Conservation (phyloP, 64 coral and sea anemone species). For the Pachyseris speciosa region DNA sequence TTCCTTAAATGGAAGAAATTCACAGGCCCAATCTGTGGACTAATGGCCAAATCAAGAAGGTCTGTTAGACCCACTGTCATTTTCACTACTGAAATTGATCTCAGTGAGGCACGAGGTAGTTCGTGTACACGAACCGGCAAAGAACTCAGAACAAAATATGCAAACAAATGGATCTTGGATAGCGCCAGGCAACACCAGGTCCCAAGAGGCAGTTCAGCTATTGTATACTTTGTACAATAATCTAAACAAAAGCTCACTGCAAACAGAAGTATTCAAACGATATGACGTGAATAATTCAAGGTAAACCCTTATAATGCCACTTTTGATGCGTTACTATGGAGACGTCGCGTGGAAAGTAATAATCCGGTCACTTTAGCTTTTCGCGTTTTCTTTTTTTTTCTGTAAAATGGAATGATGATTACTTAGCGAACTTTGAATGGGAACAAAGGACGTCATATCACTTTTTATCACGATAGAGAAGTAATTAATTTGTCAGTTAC, state of each 20-base stretch:
- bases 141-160: neutral
- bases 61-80: conserved; percentile 88
- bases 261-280: conserved; percentile 7
- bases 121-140: neutral
- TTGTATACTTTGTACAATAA: conserved; percentile 22
- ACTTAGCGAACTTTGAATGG: neutral
- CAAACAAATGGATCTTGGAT: conserved; percentile 17
- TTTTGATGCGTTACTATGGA: neutral
- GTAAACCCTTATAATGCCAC: conserved; percentile 15
- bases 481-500: neutral
- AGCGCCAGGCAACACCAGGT: conserved; percentile 44
- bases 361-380: neutral
- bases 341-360: conserved; percentile 1
- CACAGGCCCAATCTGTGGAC: conserved; percentile 91
- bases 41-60: conserved; percentile 87
- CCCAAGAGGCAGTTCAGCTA: neutral
- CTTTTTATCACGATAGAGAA: neutral
- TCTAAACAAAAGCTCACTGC: neutral
- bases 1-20: conserved; percentile 97
- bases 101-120: neutral
- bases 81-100: neutral
- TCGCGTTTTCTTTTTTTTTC: neutral
- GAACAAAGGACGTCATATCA: conserved; percentile 8
- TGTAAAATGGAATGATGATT: neutral
- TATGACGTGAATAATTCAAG: conserved; percentile 30